Conservation (phyloP, 2,888 invertebrate species). For the Archaeoteleia sp. region DNA sequence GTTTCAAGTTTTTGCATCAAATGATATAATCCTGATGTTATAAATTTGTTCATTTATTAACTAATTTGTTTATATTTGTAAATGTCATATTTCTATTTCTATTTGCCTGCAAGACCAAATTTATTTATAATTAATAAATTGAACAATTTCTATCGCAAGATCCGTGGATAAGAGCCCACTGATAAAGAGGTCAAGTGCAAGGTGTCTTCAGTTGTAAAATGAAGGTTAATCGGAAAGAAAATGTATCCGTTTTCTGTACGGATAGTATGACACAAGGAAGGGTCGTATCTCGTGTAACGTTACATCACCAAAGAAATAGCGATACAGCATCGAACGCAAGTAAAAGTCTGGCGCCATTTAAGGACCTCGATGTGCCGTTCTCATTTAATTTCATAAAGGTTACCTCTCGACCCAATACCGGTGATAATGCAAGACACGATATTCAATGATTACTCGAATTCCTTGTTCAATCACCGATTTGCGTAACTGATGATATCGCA, state of each 20-base stretch:
- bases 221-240: slow-evolving; percentile 40
- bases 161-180: slow-evolving; percentile 22
- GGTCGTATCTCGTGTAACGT: slow-evolving; percentile 21
- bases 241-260: slow-evolving; percentile 12
- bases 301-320: slow-evolving; percentile 24
- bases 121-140: too few species aligned
- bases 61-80: too few species aligned
- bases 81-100: too few species aligned
- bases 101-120: not conserved
- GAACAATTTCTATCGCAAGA: slow-evolving; percentile 8
- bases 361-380: slow-evolving; percentile 59
- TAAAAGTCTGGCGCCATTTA: slow-evolving; percentile 64
- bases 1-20: too few species aligned
- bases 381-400: slow-evolving; percentile 48
- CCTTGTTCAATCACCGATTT: too few species aligned
- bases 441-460: too few species aligned
- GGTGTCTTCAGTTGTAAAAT: slow-evolving; percentile 25
- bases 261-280: not conserved
- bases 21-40: too few species aligned
- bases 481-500: too few species aligned
- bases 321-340: slow-evolving; percentile 57
- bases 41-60: too few species aligned
- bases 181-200: slow-evolving; percentile 46
- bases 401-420: slow-evolving; percentile 10
- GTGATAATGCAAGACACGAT: slow-evolving; percentile 5